Evolutionary conservation across 23 tunicate genomes (phyloP), one percentile per base, ranked within the genome.

Genomic region (Oikopleura vanhoeffeni): DNA sequence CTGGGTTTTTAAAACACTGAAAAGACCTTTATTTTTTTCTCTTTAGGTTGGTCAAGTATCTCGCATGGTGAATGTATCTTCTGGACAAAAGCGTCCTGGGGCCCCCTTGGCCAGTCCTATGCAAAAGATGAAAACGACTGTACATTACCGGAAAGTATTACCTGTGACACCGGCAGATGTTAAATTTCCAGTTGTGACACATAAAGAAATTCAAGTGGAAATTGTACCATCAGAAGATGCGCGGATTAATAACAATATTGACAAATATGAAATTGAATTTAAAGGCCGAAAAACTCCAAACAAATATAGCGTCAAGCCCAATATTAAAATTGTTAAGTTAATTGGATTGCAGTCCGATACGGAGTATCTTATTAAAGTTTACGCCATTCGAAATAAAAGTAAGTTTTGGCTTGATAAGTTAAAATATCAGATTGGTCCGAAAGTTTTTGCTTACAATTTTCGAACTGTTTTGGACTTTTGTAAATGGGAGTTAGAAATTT

Each of bases 171-270:
- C 64, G 18, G 64, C 64, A 49, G 64, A 49, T 24, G 64, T 49
- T 49, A 49, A 49, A 32, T 71, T 71, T 32, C 79, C 79, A 3
- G 35, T 71, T 3, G 79, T 71, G 27, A 13, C 79, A 2, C 79
- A 71, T 71, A 71, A 71, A 32, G 27, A 30, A 3, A 71, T 71
- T 71, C 79, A 71, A 3, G 79, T 71, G 34, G 79, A 71, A 38
- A 71, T 71, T 71, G 35, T 71, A 2, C 79, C 79, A 2, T 71
- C 79, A 2, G 79, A 71, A 3, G 79, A 71, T 71, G 79, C 79
- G 34, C 27, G 35, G 38, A 28, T 2, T 32, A 71, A 71, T 33
- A 30, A 13, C 38, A 71, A 71, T 30, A 71, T 71, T 13, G 79
- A 71, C 79, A 18, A 71, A 38, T 71, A 71, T 38, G 79, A 71